Base-by-base conservation (phyloP, 2,888 invertebrate species). In the Muscina levida region DNA sequence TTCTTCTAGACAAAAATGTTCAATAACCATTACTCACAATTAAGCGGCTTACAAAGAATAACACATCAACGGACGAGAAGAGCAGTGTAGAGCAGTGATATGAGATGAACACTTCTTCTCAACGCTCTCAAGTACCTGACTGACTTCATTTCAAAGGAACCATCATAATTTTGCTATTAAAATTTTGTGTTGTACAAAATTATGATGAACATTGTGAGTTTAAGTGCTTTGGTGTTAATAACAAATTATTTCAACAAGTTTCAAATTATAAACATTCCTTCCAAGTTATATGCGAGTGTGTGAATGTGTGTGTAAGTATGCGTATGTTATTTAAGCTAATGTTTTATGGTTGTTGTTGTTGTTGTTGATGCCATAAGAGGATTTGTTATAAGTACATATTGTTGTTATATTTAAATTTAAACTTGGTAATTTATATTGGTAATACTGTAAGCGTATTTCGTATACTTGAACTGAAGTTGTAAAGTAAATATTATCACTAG, bases 11-110 rank as follows among this genome's bases (percentile, higher is more conserved):
- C 2, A 53, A 53, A 5, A 17, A 39, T 22, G 15, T 22, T 62
- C 62, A 62, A 62, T 62, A 62, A 62, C 39, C 62, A 62, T 62
- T 37, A 62, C 42, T 62, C 42, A 62, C 62, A 62, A 62, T 62
- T 62, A 62, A 62, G 62, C 62, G 4, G 62, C 62, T 62, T 62
- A 62, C 17, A 62, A 62, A 42, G 42, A 57, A 57, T 5, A 53
- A 22, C 24, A 53, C 17, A 22, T 46, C 53, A 19, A 48, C 46
- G 19, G 31, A 31, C 31, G 31, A 31, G 3, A 13, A 24, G 22
- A 24, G 53, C 17, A 51, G 51, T 31, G 31, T 31, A 8, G 51
- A 51, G 6, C 15, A 46, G 46, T 13, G 42, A 42, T 8, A 42
- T 13, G n/a, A n/a, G 46, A 15, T 46, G 1, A 6, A 6, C 46